Conservation (phyloP, 2,113 vertebrate species). For the Phalacrocorax aristotelis region DNA sequence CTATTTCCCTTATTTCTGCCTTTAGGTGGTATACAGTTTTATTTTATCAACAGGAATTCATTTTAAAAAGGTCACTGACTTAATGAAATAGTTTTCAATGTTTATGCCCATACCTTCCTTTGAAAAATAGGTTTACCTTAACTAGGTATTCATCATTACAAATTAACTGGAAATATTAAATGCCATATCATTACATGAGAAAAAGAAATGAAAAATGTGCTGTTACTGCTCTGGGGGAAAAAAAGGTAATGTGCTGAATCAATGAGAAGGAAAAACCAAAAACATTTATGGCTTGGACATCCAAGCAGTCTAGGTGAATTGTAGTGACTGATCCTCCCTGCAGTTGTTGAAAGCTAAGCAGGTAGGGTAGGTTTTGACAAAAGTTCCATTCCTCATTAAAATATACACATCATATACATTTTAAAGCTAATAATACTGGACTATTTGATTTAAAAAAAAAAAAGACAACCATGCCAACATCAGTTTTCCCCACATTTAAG, state of each 20-base stretch:
- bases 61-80: slow-evolving; percentile 61
- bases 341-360: background rate
- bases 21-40: slow-evolving; percentile 28
- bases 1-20: slow-evolving; percentile 10
- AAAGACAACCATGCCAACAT: background rate
- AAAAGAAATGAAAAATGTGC: background rate
- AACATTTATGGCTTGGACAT: background rate
- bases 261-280: background rate
- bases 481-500: background rate
- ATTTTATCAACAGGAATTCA: slow-evolving; percentile 49
- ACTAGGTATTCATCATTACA: slow-evolving; percentile 23
- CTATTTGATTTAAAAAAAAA: background rate
- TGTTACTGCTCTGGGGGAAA: background rate
- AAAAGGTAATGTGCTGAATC: background rate
- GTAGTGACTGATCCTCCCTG: background rate
- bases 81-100: slow-evolving; percentile 58
- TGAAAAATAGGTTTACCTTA: slow-evolving; percentile 61
- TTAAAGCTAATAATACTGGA: background rate
- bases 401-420: background rate
- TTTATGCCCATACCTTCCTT: background rate
- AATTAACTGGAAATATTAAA: slow-evolving; percentile 42
- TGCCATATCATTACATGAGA: background rate
- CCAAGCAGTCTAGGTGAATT: background rate
- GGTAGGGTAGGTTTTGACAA: background rate
- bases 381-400: background rate